Base-by-base conservation (phyloP, 2,888 invertebrate species). In the Lepas anatifera region DNA sequence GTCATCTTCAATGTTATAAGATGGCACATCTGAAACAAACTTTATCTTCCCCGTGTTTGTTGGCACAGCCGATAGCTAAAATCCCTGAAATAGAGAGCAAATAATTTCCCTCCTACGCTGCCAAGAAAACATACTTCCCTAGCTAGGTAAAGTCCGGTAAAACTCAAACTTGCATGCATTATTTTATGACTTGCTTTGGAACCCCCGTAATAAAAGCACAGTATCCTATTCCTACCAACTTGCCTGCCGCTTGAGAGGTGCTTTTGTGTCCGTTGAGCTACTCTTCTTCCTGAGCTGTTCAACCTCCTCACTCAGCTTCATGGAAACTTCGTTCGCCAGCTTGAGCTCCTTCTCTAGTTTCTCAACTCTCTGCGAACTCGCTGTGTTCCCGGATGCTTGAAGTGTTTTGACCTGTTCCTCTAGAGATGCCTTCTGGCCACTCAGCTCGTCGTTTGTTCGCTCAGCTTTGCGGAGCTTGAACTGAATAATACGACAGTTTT, bases 391-490 rank as follows among this genome's bases (percentile, higher is more conserved):
- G 8, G 80, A 78, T 69, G 76, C 77, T 71, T 79, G 78, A 52
- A 81, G 75, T 50, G 76, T 76, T 48, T 75, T 75, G 18, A 80
- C 74, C 71, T 78, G 77, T 37, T 80, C 80, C 72, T 83, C 81
- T 72, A 80, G 81, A 76, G 89, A 87, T 67, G 84, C 84, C 77
- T 92, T 92, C 76, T 97, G 96, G 68, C 86, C 85, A 78, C 97
- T 96, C 29, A 94, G 81, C 76, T 92, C 89, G 70, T 93, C 93
- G 68, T 88, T 85, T 80, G 87, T 88, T 72, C 97, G 86, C 80
- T 99, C 99, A 68, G 93, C 87, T 84, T 99, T 99, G 77, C 97
- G 87, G 75, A 99, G 82, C 81, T 99, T 99, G 81, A 99, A 99
- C 75, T 98, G 97, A 74, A 99, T 85, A 75, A 99, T 95, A 76